A percentile compares a stretch with the other conserved stretches of the same genome.
Conservation (phyloP, 92 coral and sea anemone genomes). For the Porites rus region DNA sequence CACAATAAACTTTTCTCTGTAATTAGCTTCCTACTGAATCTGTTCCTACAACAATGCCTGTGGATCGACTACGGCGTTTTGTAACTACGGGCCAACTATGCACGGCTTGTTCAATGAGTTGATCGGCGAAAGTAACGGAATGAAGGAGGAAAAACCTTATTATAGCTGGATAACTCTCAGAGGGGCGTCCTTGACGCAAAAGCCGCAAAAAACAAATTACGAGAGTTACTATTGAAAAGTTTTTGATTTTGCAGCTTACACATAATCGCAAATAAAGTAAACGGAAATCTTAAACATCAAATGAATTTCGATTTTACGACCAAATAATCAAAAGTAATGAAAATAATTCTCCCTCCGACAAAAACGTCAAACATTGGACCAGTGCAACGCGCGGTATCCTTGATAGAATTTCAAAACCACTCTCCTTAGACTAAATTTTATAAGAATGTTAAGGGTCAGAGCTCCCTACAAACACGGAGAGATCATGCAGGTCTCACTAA, state of each 20-base stretch:
- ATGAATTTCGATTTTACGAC: slow-evolving; percentile 52
- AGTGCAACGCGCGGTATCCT: not conserved
- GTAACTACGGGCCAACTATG: not conserved
- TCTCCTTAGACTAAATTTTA: not conserved
- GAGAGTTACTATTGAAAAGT: slow-evolving; percentile 45
- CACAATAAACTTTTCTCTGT: slow-evolving; percentile 42
- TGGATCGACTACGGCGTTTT: not conserved
- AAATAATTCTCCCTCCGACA: slow-evolving; percentile 28
- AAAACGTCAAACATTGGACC: slow-evolving; percentile 27
- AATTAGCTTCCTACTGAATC: slow-evolving; percentile 45
- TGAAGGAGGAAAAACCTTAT: slow-evolving; percentile 5
- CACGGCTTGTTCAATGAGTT: not conserved
- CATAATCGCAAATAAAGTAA: slow-evolving; percentile 47
- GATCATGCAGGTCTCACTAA: slow-evolving; percentile 28
- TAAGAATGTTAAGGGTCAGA: not conserved
- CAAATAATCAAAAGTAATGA: slow-evolving; percentile 53
- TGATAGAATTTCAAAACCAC: not conserved
- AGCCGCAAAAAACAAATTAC: slow-evolving; percentile 51
- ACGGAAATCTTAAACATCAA: slow-evolving; percentile 35
- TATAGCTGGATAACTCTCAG: slow-evolving; percentile 23
- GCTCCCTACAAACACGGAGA: slow-evolving; percentile 5
- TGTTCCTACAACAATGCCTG: slow-evolving; percentile 21
- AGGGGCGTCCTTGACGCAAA: slow-evolving; percentile 29
- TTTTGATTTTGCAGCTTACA: slow-evolving; percentile 53
- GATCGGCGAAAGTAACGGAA: slow-evolving; percentile 27